Evolutionary conservation across 1,140 invertebrate species (phyloP).

Genomic region (Saccostrea glomerata): DNA sequence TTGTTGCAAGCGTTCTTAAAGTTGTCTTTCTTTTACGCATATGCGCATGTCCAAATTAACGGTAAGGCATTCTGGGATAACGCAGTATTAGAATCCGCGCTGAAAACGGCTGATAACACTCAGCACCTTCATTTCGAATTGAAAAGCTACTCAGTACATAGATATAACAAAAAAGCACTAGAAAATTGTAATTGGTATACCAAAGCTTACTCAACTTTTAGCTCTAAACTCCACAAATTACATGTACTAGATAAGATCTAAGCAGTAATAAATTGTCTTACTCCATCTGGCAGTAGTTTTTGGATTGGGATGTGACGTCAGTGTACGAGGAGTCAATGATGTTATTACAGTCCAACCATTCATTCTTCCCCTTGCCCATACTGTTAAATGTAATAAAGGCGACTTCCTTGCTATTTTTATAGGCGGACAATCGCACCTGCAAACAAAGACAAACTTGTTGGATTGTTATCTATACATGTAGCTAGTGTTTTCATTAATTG

Average conservation of each 20-base stretch:
- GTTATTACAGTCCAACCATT: conserved; percentile 50
- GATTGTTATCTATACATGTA: too few relatives aligned
- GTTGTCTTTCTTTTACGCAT: too few relatives aligned
- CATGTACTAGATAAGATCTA: neutral
- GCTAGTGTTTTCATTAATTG: too few relatives aligned
- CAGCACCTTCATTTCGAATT: too few relatives aligned
- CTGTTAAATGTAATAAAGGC: conserved; percentile 43
- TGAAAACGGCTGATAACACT: too few relatives aligned
- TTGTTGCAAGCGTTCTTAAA: too few relatives aligned
- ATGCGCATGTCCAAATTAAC: too few relatives aligned
- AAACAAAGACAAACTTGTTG: neutral
- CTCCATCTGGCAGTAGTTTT: conserved; percentile 51
- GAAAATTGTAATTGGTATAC: neutral
- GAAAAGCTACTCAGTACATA: too few relatives aligned
- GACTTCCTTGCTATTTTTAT: conserved; percentile 44
- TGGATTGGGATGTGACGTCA: conserved; percentile 33
- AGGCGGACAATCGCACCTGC: conserved; percentile 49
- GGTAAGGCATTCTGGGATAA: too few relatives aligned
- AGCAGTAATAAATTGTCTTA: neutral
- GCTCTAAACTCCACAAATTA: too few relatives aligned
- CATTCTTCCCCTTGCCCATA: conserved; percentile 45
- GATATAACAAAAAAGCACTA: neutral
- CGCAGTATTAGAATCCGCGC: too few relatives aligned
- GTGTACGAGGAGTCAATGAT: conserved; percentile 52
- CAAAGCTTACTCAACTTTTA: neutral